Percentiles rank a stretch among this genome's conserved stretches.
Evolutionary conservation across 1,140 invertebrate species (phyloP).

Genomic region (Lordiphosa clarofinis): DNA sequence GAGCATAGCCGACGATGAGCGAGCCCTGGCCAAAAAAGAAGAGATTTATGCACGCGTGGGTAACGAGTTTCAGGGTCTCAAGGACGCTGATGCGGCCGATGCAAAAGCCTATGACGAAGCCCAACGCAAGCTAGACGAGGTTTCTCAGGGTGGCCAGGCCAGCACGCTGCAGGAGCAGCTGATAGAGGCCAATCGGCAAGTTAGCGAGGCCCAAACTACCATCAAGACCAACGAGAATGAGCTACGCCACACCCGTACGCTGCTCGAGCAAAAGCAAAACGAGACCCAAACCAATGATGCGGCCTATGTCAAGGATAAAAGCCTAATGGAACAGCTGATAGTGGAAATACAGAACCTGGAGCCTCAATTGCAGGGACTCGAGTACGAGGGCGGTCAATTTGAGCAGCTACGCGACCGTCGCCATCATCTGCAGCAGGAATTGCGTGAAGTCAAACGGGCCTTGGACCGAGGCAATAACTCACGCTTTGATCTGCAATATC

Average conservation of each 20-base stretch:
- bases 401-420: slow-evolving; percentile 82
- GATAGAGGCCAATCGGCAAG: slow-evolving; percentile 89
- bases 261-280: slow-evolving; percentile 85
- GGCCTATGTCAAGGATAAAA: slow-evolving; percentile 87
- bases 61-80: slow-evolving; percentile 86
- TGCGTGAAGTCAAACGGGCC: slow-evolving; percentile 65
- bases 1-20: slow-evolving; percentile 87
- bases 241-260: slow-evolving; percentile 85
- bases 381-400: slow-evolving; percentile 85
- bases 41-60: slow-evolving; percentile 85
- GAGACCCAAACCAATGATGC: slow-evolving; percentile 87
- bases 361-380: slow-evolving; percentile 79
- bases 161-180: slow-evolving; percentile 94
- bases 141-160: slow-evolving; percentile 90
- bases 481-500: slow-evolving; percentile 88
- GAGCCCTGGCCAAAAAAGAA: slow-evolving; percentile 84
- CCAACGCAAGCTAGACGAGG: slow-evolving; percentile 90
- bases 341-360: slow-evolving; percentile 81
- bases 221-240: slow-evolving; percentile 90
- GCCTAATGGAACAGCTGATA: slow-evolving; percentile 83
- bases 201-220: slow-evolving; percentile 89
- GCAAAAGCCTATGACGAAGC: slow-evolving; percentile 86
- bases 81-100: slow-evolving; percentile 85
- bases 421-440: slow-evolving; percentile 81
- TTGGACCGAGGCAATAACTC: slow-evolving; percentile 54